Conservation (phyloP, 1,140 invertebrate genomes). For the Polyergus mexicanus region DNA sequence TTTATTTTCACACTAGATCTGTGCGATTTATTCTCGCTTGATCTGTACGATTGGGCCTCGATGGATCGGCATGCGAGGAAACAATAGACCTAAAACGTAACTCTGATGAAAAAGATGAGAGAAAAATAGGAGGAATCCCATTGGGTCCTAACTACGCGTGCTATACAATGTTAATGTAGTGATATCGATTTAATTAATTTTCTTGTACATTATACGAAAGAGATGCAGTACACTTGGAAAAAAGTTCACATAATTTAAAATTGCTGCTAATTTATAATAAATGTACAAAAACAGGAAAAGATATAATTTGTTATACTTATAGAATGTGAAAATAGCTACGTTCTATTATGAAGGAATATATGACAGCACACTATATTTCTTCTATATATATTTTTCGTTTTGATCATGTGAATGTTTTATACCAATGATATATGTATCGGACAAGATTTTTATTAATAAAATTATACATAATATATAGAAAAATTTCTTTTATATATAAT, state of each 20-base stretch:
- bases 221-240: slow-evolving; percentile 36
- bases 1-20: slow-evolving; percentile 21
- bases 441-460: slow-evolving; percentile 79
- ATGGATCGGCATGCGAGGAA: background rate
- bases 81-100: slow-evolving; percentile 44
- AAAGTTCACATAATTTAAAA: background rate
- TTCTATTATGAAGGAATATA: slow-evolving; percentile 68
- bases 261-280: slow-evolving; percentile 38
- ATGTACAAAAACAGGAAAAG: slow-evolving; percentile 34
- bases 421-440: slow-evolving; percentile 77
- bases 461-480: slow-evolving; percentile 52
- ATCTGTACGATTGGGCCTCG: slow-evolving; percentile 44
- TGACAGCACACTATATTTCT: slow-evolving; percentile 51
- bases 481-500: slow-evolving; percentile 5
- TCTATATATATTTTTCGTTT: slow-evolving; percentile 71
- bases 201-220: slow-evolving; percentile 64
- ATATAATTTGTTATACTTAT: slow-evolving; percentile 74
- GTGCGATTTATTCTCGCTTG: slow-evolving; percentile 34
- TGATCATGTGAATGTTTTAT: slow-evolving; percentile 80
- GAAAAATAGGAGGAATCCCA: background rate
- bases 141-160: slow-evolving; percentile 35
- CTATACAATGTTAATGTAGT: slow-evolving; percentile 54
- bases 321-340: slow-evolving; percentile 67
- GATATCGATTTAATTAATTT: slow-evolving; percentile 66
- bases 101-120: background rate